phyloP scores from a whole-genome alignment of 2,113 vertebrate species.

The Hippolais icterina region DNA sequence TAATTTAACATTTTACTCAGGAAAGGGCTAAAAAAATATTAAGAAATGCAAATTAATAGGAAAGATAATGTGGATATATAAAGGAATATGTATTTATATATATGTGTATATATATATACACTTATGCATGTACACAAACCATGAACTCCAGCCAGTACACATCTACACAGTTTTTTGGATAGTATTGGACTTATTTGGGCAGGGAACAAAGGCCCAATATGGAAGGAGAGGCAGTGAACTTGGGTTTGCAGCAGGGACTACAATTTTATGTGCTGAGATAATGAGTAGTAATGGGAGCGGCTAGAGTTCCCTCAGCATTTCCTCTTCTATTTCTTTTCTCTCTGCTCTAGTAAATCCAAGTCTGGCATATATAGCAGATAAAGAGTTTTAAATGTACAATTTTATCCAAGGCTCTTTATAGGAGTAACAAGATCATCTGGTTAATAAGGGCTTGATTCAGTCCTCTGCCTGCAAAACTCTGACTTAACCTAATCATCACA shows the following conservation, averaged over 20 bases:
- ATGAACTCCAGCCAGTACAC: background rate
- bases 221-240: background rate
- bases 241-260: background rate
- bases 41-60: background rate
- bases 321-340: slow-evolving; percentile 22
- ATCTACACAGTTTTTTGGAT: background rate
- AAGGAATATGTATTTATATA: background rate
- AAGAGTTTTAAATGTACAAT: slow-evolving; percentile 35
- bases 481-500: background rate
- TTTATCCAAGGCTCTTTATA: slow-evolving; percentile 43
- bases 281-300: background rate
- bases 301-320: slow-evolving; percentile 29
- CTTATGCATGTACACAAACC: background rate
- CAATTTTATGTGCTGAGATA: slow-evolving; percentile 42
- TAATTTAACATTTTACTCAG: background rate
- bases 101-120: background rate
- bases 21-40: background rate
- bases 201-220: background rate
- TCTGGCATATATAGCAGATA: slow-evolving; percentile 42
- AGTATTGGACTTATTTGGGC: background rate
- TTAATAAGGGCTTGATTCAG: slow-evolving; percentile 7
- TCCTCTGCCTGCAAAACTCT: background rate
- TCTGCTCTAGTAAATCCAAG: slow-evolving; percentile 41
- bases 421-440: slow-evolving; percentile 41
- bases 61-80: background rate